Evolutionary conservation across 2,888 invertebrate genomes (phyloP), one percentile per base, ranked within the genome.

Genomic region (Lasioglossum pauxillum): DNA sequence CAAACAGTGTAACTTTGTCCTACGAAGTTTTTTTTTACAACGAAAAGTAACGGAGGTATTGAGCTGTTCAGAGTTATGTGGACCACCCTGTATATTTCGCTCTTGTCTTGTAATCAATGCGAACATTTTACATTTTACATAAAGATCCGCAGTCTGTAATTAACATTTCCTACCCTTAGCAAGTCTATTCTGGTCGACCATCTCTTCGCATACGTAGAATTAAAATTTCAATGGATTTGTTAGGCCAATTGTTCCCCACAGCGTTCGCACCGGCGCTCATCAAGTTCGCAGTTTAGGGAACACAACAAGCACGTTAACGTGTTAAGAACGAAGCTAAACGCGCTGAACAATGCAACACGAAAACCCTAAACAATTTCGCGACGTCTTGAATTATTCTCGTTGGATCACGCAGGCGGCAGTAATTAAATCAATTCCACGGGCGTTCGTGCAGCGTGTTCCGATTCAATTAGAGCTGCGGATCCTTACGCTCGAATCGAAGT

Each of bases 391-490:
- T 74, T 60, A 76, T 69, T 38, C 27, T 38, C 19, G 10, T 16
- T 23, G 67, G 74, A 60, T 41, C 44, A 10, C 19, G 71, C 72
- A 73, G 84, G 72, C 57, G 75, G n/a, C 41, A 23, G 7, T 76
- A 84, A 84, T 80, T 80, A 80, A 85, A 85, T 80, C 77, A 77
- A 85, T 85, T 75, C 57, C 44, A 16, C 19, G 76, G 60, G 85
- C 49, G 85, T 78, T 44, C 57, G 72, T 69, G 78, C 23, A 46
- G 31, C 41, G 38, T n/a, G 69, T 35, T 79, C 44, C 57, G 81
- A 86, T 85, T 82, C 79, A 85, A 85, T 86, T 79, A 82, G 49
- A 82, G 27, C 72, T 49, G 60, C 85, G 76, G 82, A 82, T 86
- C 78, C 76, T 83, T 74, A 71, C 75, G 80, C 76, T 80, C 64